Evolutionary conservation across 2,797 vertebrate species (phyloP).

Genomic region (Ptychobarbus kaznakovi): DNA sequence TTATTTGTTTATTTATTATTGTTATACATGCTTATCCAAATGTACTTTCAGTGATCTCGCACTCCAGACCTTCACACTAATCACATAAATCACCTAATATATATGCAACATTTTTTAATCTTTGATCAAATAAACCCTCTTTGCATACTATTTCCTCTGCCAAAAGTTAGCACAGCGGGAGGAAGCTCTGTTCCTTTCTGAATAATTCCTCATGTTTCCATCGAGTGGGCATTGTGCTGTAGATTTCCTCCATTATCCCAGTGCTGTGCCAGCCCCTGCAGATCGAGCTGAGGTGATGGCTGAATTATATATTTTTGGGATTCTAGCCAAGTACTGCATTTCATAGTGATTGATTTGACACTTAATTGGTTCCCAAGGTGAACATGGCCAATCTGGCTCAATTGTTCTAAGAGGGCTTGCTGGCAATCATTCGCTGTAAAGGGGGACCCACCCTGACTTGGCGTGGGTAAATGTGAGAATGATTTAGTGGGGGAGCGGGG

Average conservation of each 20-base stretch:
- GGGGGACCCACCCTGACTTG: slow-evolving; percentile 59
- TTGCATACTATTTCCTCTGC: slow-evolving; percentile 42
- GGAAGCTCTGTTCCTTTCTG: slow-evolving; percentile 43
- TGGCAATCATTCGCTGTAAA: slow-evolving; percentile 61
- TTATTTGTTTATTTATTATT: not conserved
- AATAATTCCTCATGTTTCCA: slow-evolving; percentile 48
- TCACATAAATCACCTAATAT: not conserved
- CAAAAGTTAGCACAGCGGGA: slow-evolving; percentile 41
- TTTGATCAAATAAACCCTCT: slow-evolving; percentile 33
- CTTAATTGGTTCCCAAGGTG: slow-evolving; percentile 63
- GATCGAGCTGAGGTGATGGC: slow-evolving; percentile 3
- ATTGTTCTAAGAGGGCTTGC: slow-evolving; percentile 64
- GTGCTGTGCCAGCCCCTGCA: slow-evolving; percentile 17
- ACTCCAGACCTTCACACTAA: not conserved
- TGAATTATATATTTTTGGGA: not conserved
- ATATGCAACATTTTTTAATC: not conserved
- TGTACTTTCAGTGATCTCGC: not conserved
- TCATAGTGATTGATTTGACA: slow-evolving; percentile 60
- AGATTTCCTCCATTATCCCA: slow-evolving; percentile 42
- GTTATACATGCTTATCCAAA: not conserved
- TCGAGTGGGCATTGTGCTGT: slow-evolving; percentile 47
- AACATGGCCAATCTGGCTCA: slow-evolving; percentile 56
- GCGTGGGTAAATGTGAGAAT: slow-evolving; percentile 66
- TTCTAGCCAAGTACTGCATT: slow-evolving; percentile 43
- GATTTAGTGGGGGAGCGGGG: slow-evolving; percentile 65